phyloP scores from a whole-genome alignment of 2,888 invertebrate species.

The Habrosyne pyritoides region DNA sequence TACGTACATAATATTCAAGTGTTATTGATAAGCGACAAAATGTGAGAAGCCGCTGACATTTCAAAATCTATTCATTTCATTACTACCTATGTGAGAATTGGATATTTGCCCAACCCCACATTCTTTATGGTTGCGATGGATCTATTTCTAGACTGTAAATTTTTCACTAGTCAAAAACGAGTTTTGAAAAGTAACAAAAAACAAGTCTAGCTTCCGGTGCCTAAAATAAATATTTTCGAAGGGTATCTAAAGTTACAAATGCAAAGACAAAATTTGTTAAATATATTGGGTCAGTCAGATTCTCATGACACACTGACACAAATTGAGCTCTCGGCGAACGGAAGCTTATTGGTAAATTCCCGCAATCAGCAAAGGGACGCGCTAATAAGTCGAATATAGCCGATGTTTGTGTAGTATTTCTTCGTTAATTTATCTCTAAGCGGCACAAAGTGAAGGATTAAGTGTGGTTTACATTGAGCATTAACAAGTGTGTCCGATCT shows the following conservation, averaged over 20 bases:
- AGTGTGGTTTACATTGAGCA: slow-evolving; percentile 62
- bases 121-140: slow-evolving; percentile 22
- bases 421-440: slow-evolving; percentile 74
- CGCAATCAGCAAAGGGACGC: slow-evolving; percentile 53
- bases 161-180: slow-evolving; percentile 2
- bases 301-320: slow-evolving; percentile 60
- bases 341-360: slow-evolving; percentile 43
- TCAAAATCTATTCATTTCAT: slow-evolving; percentile 44
- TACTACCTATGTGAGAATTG: slow-evolving; percentile 21
- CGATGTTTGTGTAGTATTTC: slow-evolving; percentile 63
- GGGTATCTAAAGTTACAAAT: too few relatives aligned
- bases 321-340: slow-evolving; percentile 37
- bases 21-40: slow-evolving; percentile 19
- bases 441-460: slow-evolving; percentile 78
- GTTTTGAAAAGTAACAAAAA: not conserved
- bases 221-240: not conserved
- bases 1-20: not conserved
- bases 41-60: slow-evolving; percentile 54
- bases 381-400: slow-evolving; percentile 58
- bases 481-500: slow-evolving; percentile 68
- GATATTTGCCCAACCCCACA: slow-evolving; percentile 28
- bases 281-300: slow-evolving; percentile 13
- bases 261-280: too few relatives aligned
- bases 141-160: slow-evolving; percentile 7
- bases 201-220: not conserved